A percentile compares a stretch with the other conserved stretches of the same genome.
phyloP scores from a whole-genome alignment of 2,888 invertebrate species.

The Oscheius myriophilus region DNA sequence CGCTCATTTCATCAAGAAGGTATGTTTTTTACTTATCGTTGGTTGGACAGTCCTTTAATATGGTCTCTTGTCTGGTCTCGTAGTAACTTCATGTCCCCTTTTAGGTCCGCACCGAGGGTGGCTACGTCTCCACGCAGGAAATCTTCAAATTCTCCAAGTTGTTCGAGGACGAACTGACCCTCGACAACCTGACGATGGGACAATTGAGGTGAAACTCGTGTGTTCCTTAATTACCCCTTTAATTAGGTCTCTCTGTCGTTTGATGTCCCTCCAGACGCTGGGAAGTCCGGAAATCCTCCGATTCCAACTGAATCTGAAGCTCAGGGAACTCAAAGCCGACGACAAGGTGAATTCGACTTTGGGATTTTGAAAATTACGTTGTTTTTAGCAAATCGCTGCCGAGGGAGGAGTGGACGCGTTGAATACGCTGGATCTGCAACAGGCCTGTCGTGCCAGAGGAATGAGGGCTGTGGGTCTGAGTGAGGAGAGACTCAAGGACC shows the following conservation, averaged over 20 bases:
- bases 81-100: background rate
- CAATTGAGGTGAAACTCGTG: slow-evolving; percentile 76
- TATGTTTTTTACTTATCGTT: background rate
- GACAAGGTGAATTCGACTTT: slow-evolving; percentile 78
- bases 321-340: slow-evolving; percentile 91
- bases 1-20: slow-evolving; percentile 84
- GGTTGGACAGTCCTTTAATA: background rate
- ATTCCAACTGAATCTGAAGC: slow-evolving; percentile 89
- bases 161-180: slow-evolving; percentile 92
- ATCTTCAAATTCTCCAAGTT: slow-evolving; percentile 95
- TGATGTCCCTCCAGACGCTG: slow-evolving; percentile 84
- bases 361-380: background rate
- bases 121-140: slow-evolving; percentile 85
- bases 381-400: slow-evolving; percentile 84
- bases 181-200: slow-evolving; percentile 88
- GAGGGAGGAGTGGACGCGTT: slow-evolving; percentile 93
- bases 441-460: slow-evolving; percentile 90
- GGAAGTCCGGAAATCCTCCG: slow-evolving; percentile 88
- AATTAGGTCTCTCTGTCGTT: slow-evolving; percentile 85
- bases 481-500: slow-evolving; percentile 84
- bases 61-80: background rate
- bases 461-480: slow-evolving; percentile 97
- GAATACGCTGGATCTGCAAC: slow-evolving; percentile 87
- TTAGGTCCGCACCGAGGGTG: slow-evolving; percentile 79
- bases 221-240: background rate